Conservation (phyloP, 2,888 invertebrate species). For the Invenusta paracnida region DNA sequence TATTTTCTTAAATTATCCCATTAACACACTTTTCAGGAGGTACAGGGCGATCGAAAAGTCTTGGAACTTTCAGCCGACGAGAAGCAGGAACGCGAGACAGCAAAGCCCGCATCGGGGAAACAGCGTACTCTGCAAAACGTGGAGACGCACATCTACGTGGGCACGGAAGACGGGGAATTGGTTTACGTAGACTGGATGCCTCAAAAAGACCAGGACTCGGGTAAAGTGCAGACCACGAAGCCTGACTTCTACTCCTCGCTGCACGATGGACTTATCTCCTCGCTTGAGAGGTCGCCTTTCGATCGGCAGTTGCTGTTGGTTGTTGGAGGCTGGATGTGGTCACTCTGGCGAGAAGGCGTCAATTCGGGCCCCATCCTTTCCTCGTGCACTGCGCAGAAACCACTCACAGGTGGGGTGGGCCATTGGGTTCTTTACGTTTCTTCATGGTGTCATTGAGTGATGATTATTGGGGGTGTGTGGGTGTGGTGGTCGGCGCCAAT, state of each 20-base stretch:
- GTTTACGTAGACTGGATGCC: constrained; percentile 62
- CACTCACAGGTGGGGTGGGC: constrained; percentile 30
- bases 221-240: constrained; percentile 60
- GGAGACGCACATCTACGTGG: constrained; percentile 58
- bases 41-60: constrained; percentile 39
- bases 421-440: no score
- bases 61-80: constrained; percentile 45
- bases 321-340: constrained; percentile 72
- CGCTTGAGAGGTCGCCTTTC: constrained; percentile 65
- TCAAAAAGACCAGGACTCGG: constrained; percentile 60
- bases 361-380: constrained; percentile 53
- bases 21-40: neutral
- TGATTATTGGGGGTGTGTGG: no score
- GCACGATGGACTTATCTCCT: constrained; percentile 57
- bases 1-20: neutral
- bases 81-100: constrained; percentile 47
- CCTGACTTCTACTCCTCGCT: constrained; percentile 57
- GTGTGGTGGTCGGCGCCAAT: no score
- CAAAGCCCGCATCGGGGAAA: constrained; percentile 54
- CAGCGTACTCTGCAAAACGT: constrained; percentile 54
- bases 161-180: constrained; percentile 61
- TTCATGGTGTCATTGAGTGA: no score
- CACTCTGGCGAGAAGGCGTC: constrained; percentile 71
- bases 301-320: constrained; percentile 67
- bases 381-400: constrained; percentile 25